Conservation (phyloP, 2,113 vertebrate genomes). For the Notarius quadriscutis region DNA sequence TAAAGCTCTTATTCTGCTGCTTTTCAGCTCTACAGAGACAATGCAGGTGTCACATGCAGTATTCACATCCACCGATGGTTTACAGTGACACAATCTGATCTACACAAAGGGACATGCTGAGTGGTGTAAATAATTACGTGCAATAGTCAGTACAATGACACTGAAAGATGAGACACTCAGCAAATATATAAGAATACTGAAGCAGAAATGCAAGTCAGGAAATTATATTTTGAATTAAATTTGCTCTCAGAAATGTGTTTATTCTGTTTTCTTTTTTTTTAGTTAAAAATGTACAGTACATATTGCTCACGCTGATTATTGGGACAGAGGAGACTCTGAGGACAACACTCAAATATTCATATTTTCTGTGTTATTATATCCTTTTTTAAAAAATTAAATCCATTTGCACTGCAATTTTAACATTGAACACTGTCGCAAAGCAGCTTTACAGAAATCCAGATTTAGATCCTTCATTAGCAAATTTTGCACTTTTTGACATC, state of each 20-base stretch:
- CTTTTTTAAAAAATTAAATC: no score
- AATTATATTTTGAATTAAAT: not conserved
- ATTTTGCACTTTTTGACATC: not conserved
- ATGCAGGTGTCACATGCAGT: not conserved
- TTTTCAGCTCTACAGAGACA: not conserved
- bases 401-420: not conserved
- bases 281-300: not conserved
- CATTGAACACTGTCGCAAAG: not conserved
- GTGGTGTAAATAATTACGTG: not conserved
- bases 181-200: not conserved
- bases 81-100: constrained; percentile 2
- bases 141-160: not conserved
- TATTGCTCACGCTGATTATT: not conserved
- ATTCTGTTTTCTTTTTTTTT: not conserved
- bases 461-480: not conserved
- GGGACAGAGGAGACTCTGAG: not conserved
- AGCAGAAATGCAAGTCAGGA: not conserved
- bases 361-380: no score
- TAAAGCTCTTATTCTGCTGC: constrained; percentile 1
- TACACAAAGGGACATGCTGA: not conserved
- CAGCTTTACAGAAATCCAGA: not conserved
- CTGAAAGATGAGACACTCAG: not conserved
- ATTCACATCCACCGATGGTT: not conserved
- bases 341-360: not conserved
- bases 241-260: not conserved